Base-by-base conservation (phyloP, 2,797 vertebrate genomes). In the Acestrorhynchus altus region DNA sequence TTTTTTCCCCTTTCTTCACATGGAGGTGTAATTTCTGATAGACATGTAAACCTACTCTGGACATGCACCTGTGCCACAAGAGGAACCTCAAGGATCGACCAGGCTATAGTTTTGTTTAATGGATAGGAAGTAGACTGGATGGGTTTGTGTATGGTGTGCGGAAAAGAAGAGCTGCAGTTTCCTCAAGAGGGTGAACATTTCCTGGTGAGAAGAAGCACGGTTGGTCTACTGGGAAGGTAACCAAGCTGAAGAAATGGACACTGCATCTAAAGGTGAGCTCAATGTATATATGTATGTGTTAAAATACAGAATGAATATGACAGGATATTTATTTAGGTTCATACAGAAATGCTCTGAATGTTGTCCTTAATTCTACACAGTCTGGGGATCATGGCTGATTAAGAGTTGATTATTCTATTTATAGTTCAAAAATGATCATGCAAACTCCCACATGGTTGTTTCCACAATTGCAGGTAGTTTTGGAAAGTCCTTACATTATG, bases 171-270 rank as follows among this genome's bases (percentile, higher is more conserved):
- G 16, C 22, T 11, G 4, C 11, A 11, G 16, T 57, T 42, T 46
- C 5, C 39, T 60, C 28, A 11, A 51, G 63, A 13, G 49, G 54
- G 4, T 28, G 15, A 42, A 64, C 11, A 75, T 31, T 65, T 72
- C 10, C 16, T 28, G 24, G 31, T 24, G 20, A 59, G 56, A n/a
- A 60, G 20, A 42, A 47, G 47, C 15, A 26, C 13, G 54, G 11
- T 11, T 39, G 60, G 35, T 39, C 31, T 39, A 4, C 60, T 39
- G 31, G 40, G 1, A 16, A 18, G 1, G 10, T 76, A 54, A 61
- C 52, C 16, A 49, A 64, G 59, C 44, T 28, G 57, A 68, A n/a
- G 52, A 75, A 39, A 84, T 84, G 83, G 83, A 84, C 5, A 24
- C 49, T 24, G 22, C 65, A 47, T 11, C 42, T 20, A 84, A 81